Evolutionary conservation across 2,797 vertebrate genomes (phyloP).

Genomic region (Odontamblyopus lacepedii): DNA sequence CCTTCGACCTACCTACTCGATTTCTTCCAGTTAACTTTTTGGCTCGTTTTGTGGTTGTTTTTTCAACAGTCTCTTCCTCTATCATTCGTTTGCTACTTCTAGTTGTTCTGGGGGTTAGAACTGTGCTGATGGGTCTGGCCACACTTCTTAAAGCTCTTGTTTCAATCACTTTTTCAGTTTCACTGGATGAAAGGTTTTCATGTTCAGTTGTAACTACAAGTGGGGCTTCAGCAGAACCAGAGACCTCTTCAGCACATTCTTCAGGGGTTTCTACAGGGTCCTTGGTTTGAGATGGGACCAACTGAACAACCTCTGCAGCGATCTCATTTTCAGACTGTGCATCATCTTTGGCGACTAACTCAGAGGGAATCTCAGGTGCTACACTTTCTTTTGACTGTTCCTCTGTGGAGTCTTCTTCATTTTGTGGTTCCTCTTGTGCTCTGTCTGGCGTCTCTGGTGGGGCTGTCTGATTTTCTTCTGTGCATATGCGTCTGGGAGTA

Average conservation of each 20-base stretch:
- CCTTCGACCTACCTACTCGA: not conserved
- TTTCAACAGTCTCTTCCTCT: conserved; percentile 1
- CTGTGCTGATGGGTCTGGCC: not conserved
- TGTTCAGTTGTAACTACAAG: not conserved
- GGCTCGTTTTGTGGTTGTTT: not conserved
- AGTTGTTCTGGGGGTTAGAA: not conserved
- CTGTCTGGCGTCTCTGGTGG: not conserved
- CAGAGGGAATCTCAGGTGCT: not conserved
- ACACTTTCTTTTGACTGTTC: not conserved
- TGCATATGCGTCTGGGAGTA: not conserved
- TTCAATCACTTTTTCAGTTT: not conserved
- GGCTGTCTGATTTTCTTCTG: not conserved
- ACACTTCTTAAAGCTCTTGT: not conserved
- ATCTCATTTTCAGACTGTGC: not conserved
- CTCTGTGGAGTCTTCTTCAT: too few species aligned
- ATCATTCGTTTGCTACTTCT: not conserved
- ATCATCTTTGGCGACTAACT: not conserved
- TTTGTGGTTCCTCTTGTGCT: not conserved
- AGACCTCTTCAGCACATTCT: not conserved
- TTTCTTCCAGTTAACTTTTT: not conserved
- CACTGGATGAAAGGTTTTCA: too few species aligned
- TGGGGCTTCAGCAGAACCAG: not conserved
- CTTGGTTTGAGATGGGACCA: not conserved
- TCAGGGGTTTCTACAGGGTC: not conserved
- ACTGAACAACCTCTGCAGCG: not conserved